phyloP scores from a whole-genome alignment of 2,888 invertebrate genomes.

The Tenthredo livida region DNA sequence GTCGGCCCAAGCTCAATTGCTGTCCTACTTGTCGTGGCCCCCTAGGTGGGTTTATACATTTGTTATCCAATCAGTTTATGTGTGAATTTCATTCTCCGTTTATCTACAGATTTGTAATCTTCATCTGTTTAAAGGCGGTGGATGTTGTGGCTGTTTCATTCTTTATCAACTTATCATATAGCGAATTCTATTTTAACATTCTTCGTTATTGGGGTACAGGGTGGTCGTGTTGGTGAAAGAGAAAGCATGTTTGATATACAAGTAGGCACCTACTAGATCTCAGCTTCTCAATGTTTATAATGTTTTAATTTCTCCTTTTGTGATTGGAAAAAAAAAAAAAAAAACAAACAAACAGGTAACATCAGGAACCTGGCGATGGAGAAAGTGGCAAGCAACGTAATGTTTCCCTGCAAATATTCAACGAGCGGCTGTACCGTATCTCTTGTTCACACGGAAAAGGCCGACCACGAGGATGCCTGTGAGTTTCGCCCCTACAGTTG shows the following conservation, averaged over 20 bases:
- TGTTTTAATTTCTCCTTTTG: background rate
- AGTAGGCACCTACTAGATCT: background rate
- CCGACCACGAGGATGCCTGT: conserved; percentile 98
- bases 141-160: background rate
- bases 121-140: background rate
- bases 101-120: background rate
- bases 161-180: background rate
- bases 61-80: background rate
- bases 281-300: background rate
- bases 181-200: background rate
- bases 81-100: background rate
- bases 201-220: background rate
- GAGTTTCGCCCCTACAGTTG: conserved; percentile 99
- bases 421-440: conserved; percentile 96
- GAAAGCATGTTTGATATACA: background rate
- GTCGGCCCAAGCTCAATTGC: conserved; percentile 97
- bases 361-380: conserved; percentile 99
- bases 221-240: background rate
- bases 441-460: conserved; percentile 97
- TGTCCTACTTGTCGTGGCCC: conserved; percentile 99
- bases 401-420: conserved; percentile 99
- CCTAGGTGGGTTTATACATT: conserved; percentile 80
- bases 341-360: conserved; percentile 83
- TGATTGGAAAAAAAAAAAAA: background rate
- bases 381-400: conserved; percentile 98